Evolutionary conservation across 2,888 invertebrate species (phyloP).

Genomic region (Agonopterix subpropinquella): DNA sequence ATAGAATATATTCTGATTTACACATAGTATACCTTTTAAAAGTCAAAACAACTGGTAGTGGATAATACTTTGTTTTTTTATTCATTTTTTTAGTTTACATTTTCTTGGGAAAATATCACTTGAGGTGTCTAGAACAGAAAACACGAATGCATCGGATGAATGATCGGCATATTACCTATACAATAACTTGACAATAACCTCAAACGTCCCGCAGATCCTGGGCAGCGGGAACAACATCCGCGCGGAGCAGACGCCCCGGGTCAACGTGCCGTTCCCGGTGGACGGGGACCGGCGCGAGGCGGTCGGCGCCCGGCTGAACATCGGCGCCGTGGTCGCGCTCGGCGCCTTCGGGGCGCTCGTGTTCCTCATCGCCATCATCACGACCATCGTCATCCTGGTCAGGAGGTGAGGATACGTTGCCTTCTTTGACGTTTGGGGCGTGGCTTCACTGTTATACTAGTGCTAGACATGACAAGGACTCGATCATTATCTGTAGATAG

Average conservation of each 20-base stretch:
- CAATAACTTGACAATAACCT: too few relatives aligned
- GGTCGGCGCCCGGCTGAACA: conserved; percentile 83
- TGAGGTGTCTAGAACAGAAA: too few relatives aligned
- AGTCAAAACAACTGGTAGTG: too few relatives aligned
- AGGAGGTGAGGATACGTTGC: conserved; percentile 79
- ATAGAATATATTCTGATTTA: too few relatives aligned
- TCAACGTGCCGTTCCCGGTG: conserved; percentile 80
- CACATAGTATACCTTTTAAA: too few relatives aligned
- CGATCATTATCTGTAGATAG: too few relatives aligned
- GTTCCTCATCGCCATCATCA: conserved; percentile 91
- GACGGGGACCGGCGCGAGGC: conserved; percentile 76
- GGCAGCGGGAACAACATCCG: conserved; percentile 73
- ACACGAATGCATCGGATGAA: too few relatives aligned
- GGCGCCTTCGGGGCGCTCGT: conserved; percentile 95
- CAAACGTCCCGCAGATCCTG: conserved; percentile 42
- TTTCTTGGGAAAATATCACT: too few relatives aligned
- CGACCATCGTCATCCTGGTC: conserved; percentile 90
- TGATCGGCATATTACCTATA: too few relatives aligned
- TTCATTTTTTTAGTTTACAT: too few relatives aligned
- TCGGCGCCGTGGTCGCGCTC: conserved; percentile 91
- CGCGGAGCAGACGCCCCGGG: conserved; percentile 80
- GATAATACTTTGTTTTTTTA: too few relatives aligned
- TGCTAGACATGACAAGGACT: too few relatives aligned
- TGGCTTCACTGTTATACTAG: conserved; percentile 8
- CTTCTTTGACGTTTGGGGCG: background rate